Conservation (phyloP, 2,797 vertebrate genomes). For the Mus caroli region DNA sequence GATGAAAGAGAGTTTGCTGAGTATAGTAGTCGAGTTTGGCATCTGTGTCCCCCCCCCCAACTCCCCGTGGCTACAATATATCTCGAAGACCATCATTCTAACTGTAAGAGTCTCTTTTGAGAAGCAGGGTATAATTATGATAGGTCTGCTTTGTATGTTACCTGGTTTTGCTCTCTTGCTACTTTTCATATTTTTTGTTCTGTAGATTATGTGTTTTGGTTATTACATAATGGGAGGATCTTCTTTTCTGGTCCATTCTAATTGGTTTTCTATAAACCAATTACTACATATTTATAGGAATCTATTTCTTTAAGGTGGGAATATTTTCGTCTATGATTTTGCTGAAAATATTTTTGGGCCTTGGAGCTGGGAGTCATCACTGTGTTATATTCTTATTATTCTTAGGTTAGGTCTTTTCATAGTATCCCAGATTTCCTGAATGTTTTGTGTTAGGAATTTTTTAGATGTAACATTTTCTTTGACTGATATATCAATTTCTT, state of each 20-base stretch:
- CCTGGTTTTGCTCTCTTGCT: not conserved
- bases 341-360: not conserved
- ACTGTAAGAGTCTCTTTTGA: too few relatives aligned
- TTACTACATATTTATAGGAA: not conserved
- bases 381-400: not conserved
- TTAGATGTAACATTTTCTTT: not conserved
- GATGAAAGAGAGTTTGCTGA: too few relatives aligned
- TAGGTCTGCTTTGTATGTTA: too few relatives aligned
- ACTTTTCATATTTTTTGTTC: not conserved
- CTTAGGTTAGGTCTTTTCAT: not conserved
- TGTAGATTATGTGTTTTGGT: not conserved
- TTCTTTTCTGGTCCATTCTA: not conserved
- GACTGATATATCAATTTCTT: not conserved
- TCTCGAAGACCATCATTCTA: too few relatives aligned
- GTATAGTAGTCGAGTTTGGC: too few relatives aligned
- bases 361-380: not conserved
- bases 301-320: not conserved
- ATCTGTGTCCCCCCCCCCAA: too few relatives aligned
- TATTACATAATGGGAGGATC: not conserved
- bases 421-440: not conserved
- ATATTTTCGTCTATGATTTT: not conserved
- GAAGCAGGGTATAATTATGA: too few relatives aligned
- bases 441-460: not conserved
- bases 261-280: not conserved
- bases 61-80: too few relatives aligned